Conservation (phyloP, 2,113 vertebrate genomes). For the Microtus pennsylvanicus region DNA sequence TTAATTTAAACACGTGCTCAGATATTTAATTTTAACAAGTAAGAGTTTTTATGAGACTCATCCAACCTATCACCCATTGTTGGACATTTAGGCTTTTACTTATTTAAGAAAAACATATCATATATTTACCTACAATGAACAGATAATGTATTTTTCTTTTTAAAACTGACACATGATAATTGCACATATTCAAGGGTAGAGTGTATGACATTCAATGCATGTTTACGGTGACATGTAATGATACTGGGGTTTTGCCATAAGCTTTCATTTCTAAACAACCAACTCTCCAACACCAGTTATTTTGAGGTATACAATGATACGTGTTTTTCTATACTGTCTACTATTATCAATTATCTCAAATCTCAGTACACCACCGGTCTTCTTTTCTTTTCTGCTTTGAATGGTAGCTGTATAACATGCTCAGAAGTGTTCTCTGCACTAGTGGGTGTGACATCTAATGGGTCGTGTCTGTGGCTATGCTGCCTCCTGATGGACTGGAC, state of each 20-base stretch:
- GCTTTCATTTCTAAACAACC: background rate
- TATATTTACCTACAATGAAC: background rate
- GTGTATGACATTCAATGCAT: background rate
- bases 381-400: background rate
- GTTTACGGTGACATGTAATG: too few species aligned
- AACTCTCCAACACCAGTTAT: background rate
- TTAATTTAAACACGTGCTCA: slow-evolving; percentile 38
- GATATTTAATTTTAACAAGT: slow-evolving; percentile 32
- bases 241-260: background rate
- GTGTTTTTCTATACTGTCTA: background rate
- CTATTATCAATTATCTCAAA: background rate
- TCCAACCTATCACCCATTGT: background rate
- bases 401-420: background rate
- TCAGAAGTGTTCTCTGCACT: background rate
- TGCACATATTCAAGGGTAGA: background rate
- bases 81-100: background rate
- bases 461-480: background rate
- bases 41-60: background rate
- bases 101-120: background rate
- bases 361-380: background rate
- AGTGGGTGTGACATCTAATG: too few species aligned
- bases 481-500: background rate
- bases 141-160: background rate
- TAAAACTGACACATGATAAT: background rate
- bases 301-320: background rate